Evolutionary conservation across 1,140 invertebrate genomes (phyloP).

Genomic region (Nephotettix cincticeps): DNA sequence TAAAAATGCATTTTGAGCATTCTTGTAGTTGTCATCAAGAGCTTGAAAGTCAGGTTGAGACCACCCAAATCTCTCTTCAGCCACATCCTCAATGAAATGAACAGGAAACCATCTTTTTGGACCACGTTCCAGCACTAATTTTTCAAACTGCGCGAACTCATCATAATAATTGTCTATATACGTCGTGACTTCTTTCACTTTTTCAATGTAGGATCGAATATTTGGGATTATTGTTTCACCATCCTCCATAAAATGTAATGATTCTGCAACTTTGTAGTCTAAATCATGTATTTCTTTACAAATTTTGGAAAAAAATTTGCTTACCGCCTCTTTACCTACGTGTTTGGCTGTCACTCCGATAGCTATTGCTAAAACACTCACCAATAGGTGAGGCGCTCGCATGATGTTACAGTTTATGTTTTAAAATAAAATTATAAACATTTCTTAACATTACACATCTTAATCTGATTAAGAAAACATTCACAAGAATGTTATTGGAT

Average conservation of each 20-base stretch:
- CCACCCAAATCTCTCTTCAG: background rate
- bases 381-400: too few relatives aligned
- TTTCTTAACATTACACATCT: too few relatives aligned
- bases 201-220: background rate
- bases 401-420: too few relatives aligned
- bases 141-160: background rate
- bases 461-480: too few relatives aligned
- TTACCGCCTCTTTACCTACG: background rate
- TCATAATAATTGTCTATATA: slow-evolving; percentile 3
- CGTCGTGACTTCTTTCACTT: background rate
- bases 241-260: slow-evolving; percentile 5
- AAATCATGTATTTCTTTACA: background rate
- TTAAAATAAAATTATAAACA: too few relatives aligned
- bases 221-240: background rate
- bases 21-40: background rate
- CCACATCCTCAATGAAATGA: background rate
- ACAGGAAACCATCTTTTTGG: background rate
- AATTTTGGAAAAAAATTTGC: background rate
- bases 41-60: background rate
- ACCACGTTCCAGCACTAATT: background rate
- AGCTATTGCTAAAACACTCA: too few relatives aligned
- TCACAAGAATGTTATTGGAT: too few relatives aligned
- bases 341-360: background rate
- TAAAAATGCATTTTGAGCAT: background rate
- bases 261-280: background rate